phyloP scores from a whole-genome alignment of 2,888 invertebrate species.

The Heliconius ismenius region DNA sequence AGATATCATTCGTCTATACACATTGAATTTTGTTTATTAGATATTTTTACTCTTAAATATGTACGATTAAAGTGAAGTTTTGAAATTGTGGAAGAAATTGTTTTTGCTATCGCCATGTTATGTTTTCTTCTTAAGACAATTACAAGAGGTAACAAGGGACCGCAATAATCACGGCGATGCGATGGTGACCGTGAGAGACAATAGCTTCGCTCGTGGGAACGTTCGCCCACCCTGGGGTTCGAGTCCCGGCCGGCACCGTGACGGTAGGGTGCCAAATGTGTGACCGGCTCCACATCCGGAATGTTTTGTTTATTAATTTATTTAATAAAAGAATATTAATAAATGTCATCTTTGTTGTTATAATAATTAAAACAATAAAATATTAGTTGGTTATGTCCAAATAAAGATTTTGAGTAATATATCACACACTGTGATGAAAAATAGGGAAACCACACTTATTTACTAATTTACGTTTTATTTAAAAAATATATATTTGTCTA shows the following conservation, averaged over 20 bases:
- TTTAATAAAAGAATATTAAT: constrained; percentile 14
- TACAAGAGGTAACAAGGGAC: constrained; percentile 49
- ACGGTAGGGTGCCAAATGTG: constrained; percentile 77
- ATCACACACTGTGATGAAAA: not conserved
- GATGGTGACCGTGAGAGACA: constrained; percentile 71
- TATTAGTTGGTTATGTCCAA: no score
- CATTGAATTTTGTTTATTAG: not conserved
- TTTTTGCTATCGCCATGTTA: constrained; percentile 14
- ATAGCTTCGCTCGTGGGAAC: constrained; percentile 72
- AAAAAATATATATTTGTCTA: not conserved
- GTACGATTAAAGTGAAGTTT: not conserved
- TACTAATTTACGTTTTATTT: not conserved
- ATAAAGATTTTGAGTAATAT: no score
- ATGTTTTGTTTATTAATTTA: constrained; percentile 57
- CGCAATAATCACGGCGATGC: constrained; percentile 70
- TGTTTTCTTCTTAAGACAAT: constrained; percentile 30
- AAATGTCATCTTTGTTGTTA: no score
- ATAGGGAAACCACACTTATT: not conserved
- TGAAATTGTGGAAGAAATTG: not conserved
- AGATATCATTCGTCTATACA: not conserved
- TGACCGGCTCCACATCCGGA: constrained; percentile 67
- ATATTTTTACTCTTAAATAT: not conserved
- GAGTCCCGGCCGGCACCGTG: constrained; percentile 64
- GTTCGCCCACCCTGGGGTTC: constrained; percentile 71
- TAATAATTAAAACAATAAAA: no score